Evolutionary conservation across 2,113 vertebrate species (phyloP), one percentile per base, ranked within the genome.

Genomic region (Synchiropus splendidus): DNA sequence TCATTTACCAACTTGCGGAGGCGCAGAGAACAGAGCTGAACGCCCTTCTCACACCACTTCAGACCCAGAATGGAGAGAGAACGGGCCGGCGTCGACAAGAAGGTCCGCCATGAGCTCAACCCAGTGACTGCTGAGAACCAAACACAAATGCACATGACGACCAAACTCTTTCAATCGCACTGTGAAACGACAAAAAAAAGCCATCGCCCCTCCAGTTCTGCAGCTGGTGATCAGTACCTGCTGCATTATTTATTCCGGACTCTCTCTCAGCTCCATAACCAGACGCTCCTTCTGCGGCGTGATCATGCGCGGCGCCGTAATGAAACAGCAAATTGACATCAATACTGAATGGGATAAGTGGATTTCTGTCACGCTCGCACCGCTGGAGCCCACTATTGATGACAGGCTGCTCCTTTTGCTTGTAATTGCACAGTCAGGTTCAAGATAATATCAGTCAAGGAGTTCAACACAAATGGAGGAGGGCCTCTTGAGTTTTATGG

Each of bases 261-360:
- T 39, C 38, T 34, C 60, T 64, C 68, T 61, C 52, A 67, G 64
- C 54, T 54, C 47, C 37, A 43, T 65, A 69, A 67, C 60, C 58
- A 66, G 67, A 69, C 13, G 36, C 31, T 62, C 40, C 40, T 62
- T 62, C 48, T 27, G 8, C 21, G 45, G 35, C 53, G 52, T 57
- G 55, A 77, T 64, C 47, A 37, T 36, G 47, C 27, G 45, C 49
- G 10, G 43, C 70, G 56, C 44, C 50, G 58, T 67, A 72, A 70
- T 74, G 54, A 72, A 80, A 70, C 58, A 53, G 60, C 53, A 74
- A 74, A 80, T 68, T 63, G 45, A 59, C 64, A 66, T 77, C 70
- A 57, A 74, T 70, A 68, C 55, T 12, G 59, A 62, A 67, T 58
- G 67, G 64, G 67, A 77, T 58, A 54, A 80, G 61, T 67, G 69